Evolutionary conservation across 1,140 invertebrate genomes (phyloP).

Genomic region (Bombus pyrosoma): DNA sequence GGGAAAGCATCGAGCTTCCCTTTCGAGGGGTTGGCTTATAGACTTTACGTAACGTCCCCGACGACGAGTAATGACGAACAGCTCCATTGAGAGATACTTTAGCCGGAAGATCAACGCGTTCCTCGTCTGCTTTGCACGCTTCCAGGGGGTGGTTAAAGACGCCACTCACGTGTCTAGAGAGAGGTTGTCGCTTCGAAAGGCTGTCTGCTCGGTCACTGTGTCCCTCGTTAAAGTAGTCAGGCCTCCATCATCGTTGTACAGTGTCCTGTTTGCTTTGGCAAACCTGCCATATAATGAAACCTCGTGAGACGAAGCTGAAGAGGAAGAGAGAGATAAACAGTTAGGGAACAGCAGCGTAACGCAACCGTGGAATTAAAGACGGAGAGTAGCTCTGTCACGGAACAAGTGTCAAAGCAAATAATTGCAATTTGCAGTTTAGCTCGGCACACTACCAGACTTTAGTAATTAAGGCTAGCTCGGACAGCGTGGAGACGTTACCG

Average conservation of each 20-base stretch:
- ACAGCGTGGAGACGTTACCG: not conserved
- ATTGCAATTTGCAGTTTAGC: slow-evolving; percentile 66
- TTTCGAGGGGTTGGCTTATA: slow-evolving; percentile 14
- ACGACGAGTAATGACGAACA: slow-evolving; percentile 42
- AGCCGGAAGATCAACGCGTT: slow-evolving; percentile 14
- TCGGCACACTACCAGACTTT: slow-evolving; percentile 54
- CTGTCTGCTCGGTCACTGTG: slow-evolving; percentile 30
- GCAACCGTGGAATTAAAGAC: slow-evolving; percentile 55
- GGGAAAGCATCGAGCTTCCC: not conserved
- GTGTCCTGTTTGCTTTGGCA: slow-evolving; percentile 78
- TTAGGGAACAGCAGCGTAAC: not conserved
- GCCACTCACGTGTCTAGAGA: slow-evolving; percentile 18
- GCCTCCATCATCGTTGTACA: slow-evolving; percentile 58
- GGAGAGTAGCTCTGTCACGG: slow-evolving; percentile 52
- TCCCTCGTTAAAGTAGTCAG: slow-evolving; percentile 46
- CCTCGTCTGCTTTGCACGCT: not conserved
- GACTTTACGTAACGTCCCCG: slow-evolving; percentile 27
- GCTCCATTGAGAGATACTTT: slow-evolving; percentile 33
- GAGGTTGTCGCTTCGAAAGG: slow-evolving; percentile 25
- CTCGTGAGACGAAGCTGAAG: slow-evolving; percentile 67
- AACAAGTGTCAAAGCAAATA: slow-evolving; percentile 63
- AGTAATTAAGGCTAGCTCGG: slow-evolving; percentile 51
- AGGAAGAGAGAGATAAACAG: not conserved
- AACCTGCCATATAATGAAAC: slow-evolving; percentile 80
- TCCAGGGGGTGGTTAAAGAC: not conserved